Evolutionary conservation across 2,113 vertebrate species (phyloP).

Genomic region (Pseudolaguvia tuberculata): DNA sequence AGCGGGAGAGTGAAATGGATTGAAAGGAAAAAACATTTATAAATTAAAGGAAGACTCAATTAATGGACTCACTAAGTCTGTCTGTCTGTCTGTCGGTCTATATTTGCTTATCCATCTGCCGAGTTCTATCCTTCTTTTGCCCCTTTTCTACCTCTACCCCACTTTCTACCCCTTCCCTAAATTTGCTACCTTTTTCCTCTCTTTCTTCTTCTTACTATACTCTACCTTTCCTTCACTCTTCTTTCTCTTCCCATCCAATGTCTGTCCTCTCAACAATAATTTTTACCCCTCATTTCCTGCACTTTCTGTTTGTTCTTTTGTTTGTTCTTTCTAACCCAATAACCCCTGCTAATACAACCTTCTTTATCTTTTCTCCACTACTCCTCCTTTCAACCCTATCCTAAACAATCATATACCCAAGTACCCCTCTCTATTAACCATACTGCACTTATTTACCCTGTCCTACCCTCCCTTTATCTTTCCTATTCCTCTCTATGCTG

Average conservation of each 20-base stretch:
- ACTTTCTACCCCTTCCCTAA: too few species aligned
- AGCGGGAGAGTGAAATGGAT: not conserved
- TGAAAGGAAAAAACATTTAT: not conserved
- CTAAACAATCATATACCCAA: too few species aligned
- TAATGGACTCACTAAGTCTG: not conserved
- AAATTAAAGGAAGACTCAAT: conserved; percentile 9
- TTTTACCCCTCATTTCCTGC: too few species aligned
- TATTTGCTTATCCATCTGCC: not conserved
- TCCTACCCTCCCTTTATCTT: not conserved
- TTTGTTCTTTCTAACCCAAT: too few species aligned
- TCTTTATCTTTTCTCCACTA: too few species aligned
- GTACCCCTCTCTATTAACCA: too few species aligned
- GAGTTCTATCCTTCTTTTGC: not conserved
- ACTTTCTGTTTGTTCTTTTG: too few species aligned
- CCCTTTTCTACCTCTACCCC: not conserved
- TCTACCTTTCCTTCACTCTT: not conserved
- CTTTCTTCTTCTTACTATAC: not conserved
- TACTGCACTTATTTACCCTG: not conserved
- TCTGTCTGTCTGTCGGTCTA: not conserved
- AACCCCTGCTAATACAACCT: too few species aligned
- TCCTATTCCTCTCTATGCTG: too few species aligned
- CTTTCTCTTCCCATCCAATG: not conserved
- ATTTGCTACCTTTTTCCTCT: too few species aligned
- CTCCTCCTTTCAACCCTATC: too few species aligned
- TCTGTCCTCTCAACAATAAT: too few species aligned